Evolutionary conservation across 2,888 invertebrate genomes (phyloP).

Genomic region (Drosophila yooni): DNA sequence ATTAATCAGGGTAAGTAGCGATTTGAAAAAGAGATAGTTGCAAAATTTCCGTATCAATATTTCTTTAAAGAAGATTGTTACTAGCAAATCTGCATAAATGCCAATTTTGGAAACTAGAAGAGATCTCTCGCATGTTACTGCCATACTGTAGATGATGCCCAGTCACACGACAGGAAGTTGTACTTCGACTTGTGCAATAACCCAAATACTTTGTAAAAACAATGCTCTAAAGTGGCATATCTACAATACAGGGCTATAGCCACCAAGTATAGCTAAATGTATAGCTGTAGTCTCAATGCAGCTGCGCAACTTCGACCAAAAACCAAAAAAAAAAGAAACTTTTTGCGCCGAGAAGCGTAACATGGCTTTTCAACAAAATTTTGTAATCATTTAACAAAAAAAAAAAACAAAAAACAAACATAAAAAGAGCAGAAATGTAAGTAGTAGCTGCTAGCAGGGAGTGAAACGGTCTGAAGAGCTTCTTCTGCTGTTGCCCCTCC

Average conservation of each 20-base stretch:
- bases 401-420: conserved; percentile 16
- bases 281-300: conserved; percentile 43
- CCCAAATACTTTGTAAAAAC: conserved; percentile 38
- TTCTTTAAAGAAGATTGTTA: background rate
- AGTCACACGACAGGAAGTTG: conserved; percentile 64
- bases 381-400: conserved; percentile 77
- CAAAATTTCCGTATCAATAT: background rate
- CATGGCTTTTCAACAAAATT: conserved; percentile 79
- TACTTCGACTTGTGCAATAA: conserved; percentile 61
- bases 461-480: conserved; percentile 56
- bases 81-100: background rate
- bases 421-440: conserved; percentile 29
- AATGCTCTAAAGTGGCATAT: conserved; percentile 25
- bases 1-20: background rate
- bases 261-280: conserved; percentile 10
- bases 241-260: conserved; percentile 23
- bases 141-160: too few relatives aligned
- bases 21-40: background rate
- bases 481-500: conserved; percentile 10
- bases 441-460: conserved; percentile 50
- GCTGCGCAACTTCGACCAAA: conserved; percentile 67
- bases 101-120: background rate
- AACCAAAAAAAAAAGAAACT: conserved; percentile 70
- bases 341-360: conserved; percentile 79
- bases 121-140: background rate